Conservation (phyloP, 2,113 vertebrate species). For the Panthera uncia region DNA sequence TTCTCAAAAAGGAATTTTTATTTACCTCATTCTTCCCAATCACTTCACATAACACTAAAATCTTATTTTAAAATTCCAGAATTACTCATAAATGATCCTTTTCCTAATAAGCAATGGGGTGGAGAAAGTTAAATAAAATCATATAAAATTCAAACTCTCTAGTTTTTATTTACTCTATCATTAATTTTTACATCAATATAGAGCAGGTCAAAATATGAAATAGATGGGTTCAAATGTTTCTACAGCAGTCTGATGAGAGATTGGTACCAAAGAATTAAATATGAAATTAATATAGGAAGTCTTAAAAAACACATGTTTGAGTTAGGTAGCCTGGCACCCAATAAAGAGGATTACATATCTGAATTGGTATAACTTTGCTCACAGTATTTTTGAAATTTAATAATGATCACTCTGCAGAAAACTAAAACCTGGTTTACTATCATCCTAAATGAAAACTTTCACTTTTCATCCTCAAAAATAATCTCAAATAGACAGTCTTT, state of each 20-base stretch:
- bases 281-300: slow-evolving; percentile 49
- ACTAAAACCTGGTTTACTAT: slow-evolving; percentile 48
- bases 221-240: slow-evolving; percentile 39
- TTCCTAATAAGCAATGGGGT: slow-evolving; percentile 16
- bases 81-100: slow-evolving; percentile 47
- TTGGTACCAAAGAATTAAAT: slow-evolving; percentile 49
- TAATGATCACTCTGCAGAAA: slow-evolving; percentile 34
- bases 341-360: slow-evolving; percentile 24
- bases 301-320: slow-evolving; percentile 44
- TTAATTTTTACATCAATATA: slow-evolving; percentile 28
- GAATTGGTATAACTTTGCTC: neutral
- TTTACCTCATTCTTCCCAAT: slow-evolving; percentile 3
- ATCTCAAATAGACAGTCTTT: slow-evolving; percentile 11
- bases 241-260: slow-evolving; percentile 13
- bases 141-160: slow-evolving; percentile 25
- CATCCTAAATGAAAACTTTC: slow-evolving; percentile 43
- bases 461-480: slow-evolving; percentile 58
- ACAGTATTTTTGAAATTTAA: slow-evolving; percentile 51
- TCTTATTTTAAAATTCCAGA: slow-evolving; percentile 18
- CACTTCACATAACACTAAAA: slow-evolving; percentile 43
- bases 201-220: slow-evolving; percentile 43
- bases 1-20: slow-evolving; percentile 55
- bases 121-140: slow-evolving; percentile 29
- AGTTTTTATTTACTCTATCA: slow-evolving; percentile 45
- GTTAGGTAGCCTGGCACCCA: neutral